These are phyloP conservation scores for Tolypeutes matacus DNA, from an alignment of 2,797 vertebrate genomes.

Conservation along the genomic window DNA sequence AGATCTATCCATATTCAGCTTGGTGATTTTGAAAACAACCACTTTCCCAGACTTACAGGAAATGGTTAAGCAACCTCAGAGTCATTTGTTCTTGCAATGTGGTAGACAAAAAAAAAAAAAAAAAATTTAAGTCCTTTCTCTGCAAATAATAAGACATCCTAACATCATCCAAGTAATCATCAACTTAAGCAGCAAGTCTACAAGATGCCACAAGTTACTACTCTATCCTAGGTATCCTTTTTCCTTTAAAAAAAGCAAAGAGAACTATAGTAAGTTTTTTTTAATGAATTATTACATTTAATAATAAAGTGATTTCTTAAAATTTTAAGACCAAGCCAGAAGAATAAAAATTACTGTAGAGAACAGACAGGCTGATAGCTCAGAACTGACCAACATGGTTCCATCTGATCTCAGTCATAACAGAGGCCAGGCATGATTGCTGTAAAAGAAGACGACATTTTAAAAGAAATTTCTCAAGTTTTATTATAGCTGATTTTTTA, in stretches of 20 bases:
- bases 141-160: conserved; percentile 56
- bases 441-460: not conserved
- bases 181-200: conserved; percentile 49
- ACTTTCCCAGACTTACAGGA: conserved; percentile 78
- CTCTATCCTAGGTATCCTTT: not conserved
- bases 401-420: conserved; percentile 7
- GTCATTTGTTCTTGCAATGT: conserved; percentile 33
- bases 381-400: conserved; percentile 19
- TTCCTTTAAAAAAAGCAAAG: conserved; percentile 32
- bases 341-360: conserved; percentile 52
- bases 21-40: conserved; percentile 68
- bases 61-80: conserved; percentile 78
- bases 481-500: not conserved
- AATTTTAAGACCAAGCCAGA: conserved; percentile 52
- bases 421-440: not conserved
- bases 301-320: conserved; percentile 66
- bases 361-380: conserved; percentile 28
- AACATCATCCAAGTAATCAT: not conserved
- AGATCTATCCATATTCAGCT: conserved; percentile 54
- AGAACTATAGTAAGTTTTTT: not conserved
- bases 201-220: conserved; percentile 26
- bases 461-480: conserved; percentile 33
- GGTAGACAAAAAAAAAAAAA: not conserved
- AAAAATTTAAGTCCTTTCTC: not conserved
- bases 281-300: conserved; percentile 47